Percentiles rank a stretch among this genome's conserved stretches.
Conservation (phyloP, 2,113 vertebrate genomes). For the Xenus cinereus region DNA sequence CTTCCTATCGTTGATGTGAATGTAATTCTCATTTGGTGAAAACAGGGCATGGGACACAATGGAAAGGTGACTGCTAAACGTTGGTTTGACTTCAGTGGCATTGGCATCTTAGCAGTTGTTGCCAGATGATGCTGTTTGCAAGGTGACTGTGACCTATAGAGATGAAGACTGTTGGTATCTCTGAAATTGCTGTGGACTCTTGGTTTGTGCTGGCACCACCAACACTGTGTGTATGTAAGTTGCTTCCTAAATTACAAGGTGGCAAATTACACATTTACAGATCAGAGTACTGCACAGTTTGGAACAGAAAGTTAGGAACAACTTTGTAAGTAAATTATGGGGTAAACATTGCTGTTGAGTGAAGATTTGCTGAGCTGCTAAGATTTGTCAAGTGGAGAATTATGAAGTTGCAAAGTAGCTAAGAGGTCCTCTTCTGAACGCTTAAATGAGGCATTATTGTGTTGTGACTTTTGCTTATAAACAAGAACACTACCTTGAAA, state of each 20-base stretch:
- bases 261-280: not conserved
- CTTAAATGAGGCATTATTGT: not conserved
- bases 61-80: not conserved
- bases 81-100: not conserved
- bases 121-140: not conserved
- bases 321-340: not conserved
- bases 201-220: not conserved
- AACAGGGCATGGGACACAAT: not conserved
- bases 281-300: not conserved
- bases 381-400: not conserved
- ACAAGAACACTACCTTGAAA: not conserved
- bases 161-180: not conserved
- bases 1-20: accelerated
- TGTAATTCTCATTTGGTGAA: not conserved
- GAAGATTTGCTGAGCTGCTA: not conserved
- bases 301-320: not conserved
- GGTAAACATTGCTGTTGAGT: not conserved
- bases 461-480: not conserved
- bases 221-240: not conserved
- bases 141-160: not conserved
- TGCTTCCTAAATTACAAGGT: not conserved
- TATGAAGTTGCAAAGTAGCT: not conserved
- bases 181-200: not conserved
- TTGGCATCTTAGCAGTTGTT: not conserved
- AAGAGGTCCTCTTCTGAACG: not conserved